Percentiles rank a stretch among this genome's conserved stretches.
These are phyloP conservation scores for Agapostemon virescens DNA, from an alignment of 2,888 invertebrate species.

Conservation along the genomic window DNA sequence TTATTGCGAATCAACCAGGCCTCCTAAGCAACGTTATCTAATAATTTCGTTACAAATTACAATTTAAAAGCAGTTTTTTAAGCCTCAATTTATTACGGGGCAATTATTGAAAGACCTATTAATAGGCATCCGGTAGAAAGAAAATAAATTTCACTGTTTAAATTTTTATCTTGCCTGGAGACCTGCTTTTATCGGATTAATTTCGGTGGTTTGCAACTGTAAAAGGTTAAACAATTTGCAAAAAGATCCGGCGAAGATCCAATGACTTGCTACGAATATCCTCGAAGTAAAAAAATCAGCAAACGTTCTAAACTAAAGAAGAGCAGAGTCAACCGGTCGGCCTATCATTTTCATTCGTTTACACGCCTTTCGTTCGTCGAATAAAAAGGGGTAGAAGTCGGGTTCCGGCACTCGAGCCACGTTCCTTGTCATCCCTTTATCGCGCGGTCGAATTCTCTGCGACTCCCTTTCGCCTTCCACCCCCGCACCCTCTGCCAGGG, in stretches of 20 bases:
- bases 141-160: not conserved
- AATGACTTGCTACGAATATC: not conserved
- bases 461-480: constrained; percentile 27
- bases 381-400: constrained; percentile 31
- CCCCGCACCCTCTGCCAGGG: constrained; percentile 43
- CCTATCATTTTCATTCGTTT: constrained; percentile 60
- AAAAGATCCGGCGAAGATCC: not conserved
- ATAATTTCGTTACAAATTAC: too few relatives aligned
- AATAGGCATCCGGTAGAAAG: too few relatives aligned
- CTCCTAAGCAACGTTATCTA: too few relatives aligned
- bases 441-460: constrained; percentile 62
- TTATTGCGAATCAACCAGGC: too few relatives aligned
- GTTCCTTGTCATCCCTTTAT: constrained; percentile 63
- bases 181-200: not conserved
- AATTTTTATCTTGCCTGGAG: not conserved
- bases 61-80: too few relatives aligned
- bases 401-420: constrained; percentile 36
- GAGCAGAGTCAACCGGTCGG: constrained; percentile 11
- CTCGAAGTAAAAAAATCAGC: not conserved
- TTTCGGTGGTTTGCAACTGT: not conserved
- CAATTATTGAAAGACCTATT: too few relatives aligned
- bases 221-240: not conserved
- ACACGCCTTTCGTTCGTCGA: constrained; percentile 47
- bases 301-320: not conserved
- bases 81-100: too few relatives aligned